These are phyloP conservation scores for Corticium candelabrum DNA, from an alignment of 37 sponge, comb jelly and placozoan genomes.

Conservation along the genomic window DNA sequence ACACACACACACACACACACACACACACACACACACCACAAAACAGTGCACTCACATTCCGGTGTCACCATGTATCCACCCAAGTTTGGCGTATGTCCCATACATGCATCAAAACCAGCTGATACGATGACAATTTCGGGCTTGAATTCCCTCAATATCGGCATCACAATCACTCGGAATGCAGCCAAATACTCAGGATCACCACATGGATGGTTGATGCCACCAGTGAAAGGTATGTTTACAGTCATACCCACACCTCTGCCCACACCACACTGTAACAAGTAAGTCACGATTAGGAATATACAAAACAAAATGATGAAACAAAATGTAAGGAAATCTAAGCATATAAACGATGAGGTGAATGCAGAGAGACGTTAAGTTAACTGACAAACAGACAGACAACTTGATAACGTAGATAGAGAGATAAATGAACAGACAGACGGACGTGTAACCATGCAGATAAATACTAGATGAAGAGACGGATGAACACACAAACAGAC, in stretches of 20 bases:
- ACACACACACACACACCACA: constrained; percentile 21
- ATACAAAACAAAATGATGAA: too few relatives aligned
- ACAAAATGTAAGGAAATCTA: too few relatives aligned
- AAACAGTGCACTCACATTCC: constrained; percentile 58
- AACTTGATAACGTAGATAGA: too few relatives aligned
- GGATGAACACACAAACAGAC: too few relatives aligned
- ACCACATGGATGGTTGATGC: constrained; percentile 22
- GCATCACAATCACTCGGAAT: constrained; percentile 75
- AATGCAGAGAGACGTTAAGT: too few relatives aligned
- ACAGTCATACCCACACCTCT: constrained; percentile 78
- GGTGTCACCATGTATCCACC: constrained; percentile 82
- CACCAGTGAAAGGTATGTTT: constrained; percentile 82
- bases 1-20: constrained; percentile 3
- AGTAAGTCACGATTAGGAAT: too few relatives aligned
- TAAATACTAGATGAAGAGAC: too few relatives aligned
- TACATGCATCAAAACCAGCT: constrained; percentile 86
- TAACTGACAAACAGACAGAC: too few relatives aligned
- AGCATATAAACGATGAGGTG: too few relatives aligned
- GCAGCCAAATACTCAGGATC: constrained; percentile 89
- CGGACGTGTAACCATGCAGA: too few relatives aligned
- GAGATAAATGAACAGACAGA: too few relatives aligned
- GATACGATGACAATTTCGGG: constrained; percentile 85
- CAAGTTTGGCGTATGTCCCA: constrained; percentile 63
- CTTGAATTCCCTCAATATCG: constrained; percentile 45
- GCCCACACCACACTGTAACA: constrained; percentile 63